phyloP scores from a whole-genome alignment of 2,888 invertebrate species.

The Pristionchus japonicus region DNA sequence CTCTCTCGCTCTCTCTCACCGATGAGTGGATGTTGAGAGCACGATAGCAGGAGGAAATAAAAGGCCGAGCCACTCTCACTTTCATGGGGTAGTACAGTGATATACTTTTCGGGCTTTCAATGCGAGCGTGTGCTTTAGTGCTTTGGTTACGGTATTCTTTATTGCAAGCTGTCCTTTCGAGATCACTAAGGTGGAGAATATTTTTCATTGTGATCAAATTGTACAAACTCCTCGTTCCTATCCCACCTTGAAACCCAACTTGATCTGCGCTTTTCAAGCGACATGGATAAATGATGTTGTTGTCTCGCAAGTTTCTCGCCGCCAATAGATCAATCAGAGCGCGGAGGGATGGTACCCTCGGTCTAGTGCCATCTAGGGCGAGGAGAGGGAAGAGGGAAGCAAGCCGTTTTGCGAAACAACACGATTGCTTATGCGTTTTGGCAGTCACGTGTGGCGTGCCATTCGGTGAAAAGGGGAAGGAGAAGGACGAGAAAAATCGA shows the following conservation, averaged over 20 bases:
- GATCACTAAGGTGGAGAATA: too few species aligned
- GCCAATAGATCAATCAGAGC: too few species aligned
- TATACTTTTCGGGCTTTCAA: background rate
- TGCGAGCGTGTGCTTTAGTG: background rate
- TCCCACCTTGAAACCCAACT: too few species aligned
- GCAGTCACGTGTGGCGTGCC: conserved; percentile 2
- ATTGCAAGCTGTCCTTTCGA: too few species aligned
- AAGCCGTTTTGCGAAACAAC: background rate
- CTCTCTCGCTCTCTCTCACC: background rate
- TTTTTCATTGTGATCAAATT: too few species aligned
- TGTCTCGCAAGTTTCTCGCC: too few species aligned
- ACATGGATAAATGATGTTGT: too few species aligned
- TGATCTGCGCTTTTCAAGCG: too few species aligned
- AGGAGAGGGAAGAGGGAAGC: background rate
- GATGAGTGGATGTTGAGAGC: background rate
- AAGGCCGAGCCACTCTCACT: background rate
- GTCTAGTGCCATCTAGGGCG: background rate
- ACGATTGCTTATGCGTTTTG: background rate
- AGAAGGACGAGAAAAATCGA: conserved; percentile 5
- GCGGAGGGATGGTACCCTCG: background rate
- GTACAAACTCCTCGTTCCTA: too few species aligned
- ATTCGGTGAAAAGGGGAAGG: conserved; percentile 24
- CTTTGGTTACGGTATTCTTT: background rate
- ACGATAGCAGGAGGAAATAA: background rate
- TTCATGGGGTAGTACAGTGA: background rate